Base-by-base conservation (phyloP, 2,113 vertebrate species). In the Sclerurus mexicanus region DNA sequence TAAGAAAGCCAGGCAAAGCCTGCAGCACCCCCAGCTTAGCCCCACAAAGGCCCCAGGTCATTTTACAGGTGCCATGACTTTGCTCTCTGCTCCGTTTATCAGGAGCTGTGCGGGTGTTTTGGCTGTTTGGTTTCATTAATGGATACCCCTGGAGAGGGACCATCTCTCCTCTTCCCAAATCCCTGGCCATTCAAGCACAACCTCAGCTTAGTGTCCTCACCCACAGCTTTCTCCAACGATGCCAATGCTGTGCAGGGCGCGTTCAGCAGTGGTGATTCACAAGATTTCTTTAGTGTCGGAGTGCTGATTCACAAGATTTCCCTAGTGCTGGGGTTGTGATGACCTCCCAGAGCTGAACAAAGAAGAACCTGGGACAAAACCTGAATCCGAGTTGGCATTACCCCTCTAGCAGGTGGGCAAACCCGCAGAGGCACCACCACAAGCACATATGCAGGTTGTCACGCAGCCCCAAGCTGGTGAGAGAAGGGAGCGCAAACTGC, bases 371-470 rank as follows among this genome's bases (percentile, higher is more conserved):
- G 17, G 66, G 66, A 9, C 53, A 83, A 83, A 88, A 33, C 20
- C 55, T 7, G 25, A 12, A 20, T 30, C 20, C 3, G 4, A 25
- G 49, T 5, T 2, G 1, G 23, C 3, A 0, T 27, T 14, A 22
- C 28, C 67, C 35, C 30, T 73, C 59, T 4, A 28, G 44, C 46
- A 71, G 27, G 31, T 4, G 56, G 23, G 28, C 31, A 62, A 62
- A 14, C 30, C 30, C 16, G 44, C 79, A 44, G 60, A 25, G 56
- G 9, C 20, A 42, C 12, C n/a, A 14, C 0, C 7, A 21, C 71
- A 37, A 6, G 42, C 33, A 9, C 1, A 1, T 0, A 0, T 0
- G 6, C 63, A 20, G 1, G 7, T 20, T 62, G 56, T 15, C 19
- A 56, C 58, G 31, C 3, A 4, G 62, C 62, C 64, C 53, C 58